Conservation (phyloP, 2,797 vertebrate species). For the Enteromius radiatus region DNA sequence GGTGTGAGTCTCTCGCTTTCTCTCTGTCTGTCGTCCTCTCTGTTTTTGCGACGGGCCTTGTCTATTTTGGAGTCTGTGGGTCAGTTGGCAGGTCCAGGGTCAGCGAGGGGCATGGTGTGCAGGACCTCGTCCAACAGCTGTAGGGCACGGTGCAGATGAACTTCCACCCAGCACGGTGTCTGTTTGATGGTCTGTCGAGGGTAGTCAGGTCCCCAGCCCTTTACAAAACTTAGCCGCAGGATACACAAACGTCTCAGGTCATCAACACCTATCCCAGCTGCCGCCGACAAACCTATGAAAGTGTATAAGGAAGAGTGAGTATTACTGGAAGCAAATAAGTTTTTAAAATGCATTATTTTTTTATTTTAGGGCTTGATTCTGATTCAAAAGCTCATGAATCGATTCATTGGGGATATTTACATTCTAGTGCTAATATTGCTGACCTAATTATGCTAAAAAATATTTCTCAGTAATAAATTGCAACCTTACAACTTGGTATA, state of each 20-base stretch:
- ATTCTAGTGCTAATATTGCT: background rate
- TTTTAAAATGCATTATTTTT: background rate
- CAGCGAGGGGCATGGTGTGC: constrained; percentile 76
- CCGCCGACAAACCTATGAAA: constrained; percentile 70
- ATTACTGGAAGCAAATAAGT: background rate
- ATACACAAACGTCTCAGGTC: constrained; percentile 81
- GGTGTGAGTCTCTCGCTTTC: constrained; percentile 44
- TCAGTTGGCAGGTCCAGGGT: constrained; percentile 63
- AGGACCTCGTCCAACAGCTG: constrained; percentile 85
- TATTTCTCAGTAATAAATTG: background rate
- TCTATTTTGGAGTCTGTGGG: constrained; percentile 17
- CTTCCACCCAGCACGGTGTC: constrained; percentile 85
- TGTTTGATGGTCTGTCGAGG: constrained; percentile 83
- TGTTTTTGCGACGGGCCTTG: constrained; percentile 14
- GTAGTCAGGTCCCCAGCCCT: constrained; percentile 85
- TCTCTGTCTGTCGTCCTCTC: constrained; percentile 19
- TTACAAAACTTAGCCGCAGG: constrained; percentile 82
- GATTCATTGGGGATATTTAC: background rate
- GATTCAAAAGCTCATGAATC: background rate
- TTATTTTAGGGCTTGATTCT: background rate
- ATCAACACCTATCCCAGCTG: constrained; percentile 78
- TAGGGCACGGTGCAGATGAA: constrained; percentile 81
- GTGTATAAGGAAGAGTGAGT: background rate
- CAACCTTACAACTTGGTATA: background rate
- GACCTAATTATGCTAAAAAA: background rate